These are phyloP conservation scores for Dendrolimus kikuchii DNA, from an alignment of 1,140 invertebrate species.

Conservation along the genomic window DNA sequence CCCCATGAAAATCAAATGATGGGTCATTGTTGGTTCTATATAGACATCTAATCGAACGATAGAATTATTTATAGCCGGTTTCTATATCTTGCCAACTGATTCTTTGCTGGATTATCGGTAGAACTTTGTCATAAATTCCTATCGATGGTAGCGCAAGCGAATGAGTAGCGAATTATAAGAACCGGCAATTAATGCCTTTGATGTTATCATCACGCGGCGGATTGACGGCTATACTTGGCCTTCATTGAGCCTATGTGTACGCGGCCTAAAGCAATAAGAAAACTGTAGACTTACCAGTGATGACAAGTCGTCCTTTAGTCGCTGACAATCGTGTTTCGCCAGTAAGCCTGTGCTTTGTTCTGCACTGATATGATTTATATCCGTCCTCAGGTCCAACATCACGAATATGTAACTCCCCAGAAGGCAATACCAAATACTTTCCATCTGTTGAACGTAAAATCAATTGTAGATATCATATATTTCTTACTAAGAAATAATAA, in stretches of 20 bases:
- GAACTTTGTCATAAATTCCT: no score
- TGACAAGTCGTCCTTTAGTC: slow-evolving; percentile 93
- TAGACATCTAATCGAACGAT: no score
- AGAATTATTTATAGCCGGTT: no score
- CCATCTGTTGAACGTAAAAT: slow-evolving; percentile 77
- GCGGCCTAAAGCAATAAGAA: slow-evolving; percentile 13
- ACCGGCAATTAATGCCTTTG: no score
- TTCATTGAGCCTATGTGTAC: slow-evolving; percentile 24
- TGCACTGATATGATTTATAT: slow-evolving; percentile 94
- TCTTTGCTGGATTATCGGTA: no score
- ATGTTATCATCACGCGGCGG: no score
- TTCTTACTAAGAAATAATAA: neutral
- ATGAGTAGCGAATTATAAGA: no score
- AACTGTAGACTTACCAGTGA: slow-evolving; percentile 86
- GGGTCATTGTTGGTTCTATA: no score
- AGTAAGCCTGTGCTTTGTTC: slow-evolving; percentile 94
- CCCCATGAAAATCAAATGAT: no score
- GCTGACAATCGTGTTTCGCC: slow-evolving; percentile 94
- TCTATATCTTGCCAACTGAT: no score
- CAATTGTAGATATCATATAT: neutral
- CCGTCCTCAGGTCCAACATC: slow-evolving; percentile 95
- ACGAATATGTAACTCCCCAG: slow-evolving; percentile 93
- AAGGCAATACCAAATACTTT: slow-evolving; percentile 94
- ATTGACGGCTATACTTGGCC: no score
- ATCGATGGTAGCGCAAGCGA: no score